A percentile compares a stretch with the other conserved stretches of the same genome.
phyloP scores from a whole-genome alignment of 1,140 invertebrate species.

The Lordiphosa collinella region DNA sequence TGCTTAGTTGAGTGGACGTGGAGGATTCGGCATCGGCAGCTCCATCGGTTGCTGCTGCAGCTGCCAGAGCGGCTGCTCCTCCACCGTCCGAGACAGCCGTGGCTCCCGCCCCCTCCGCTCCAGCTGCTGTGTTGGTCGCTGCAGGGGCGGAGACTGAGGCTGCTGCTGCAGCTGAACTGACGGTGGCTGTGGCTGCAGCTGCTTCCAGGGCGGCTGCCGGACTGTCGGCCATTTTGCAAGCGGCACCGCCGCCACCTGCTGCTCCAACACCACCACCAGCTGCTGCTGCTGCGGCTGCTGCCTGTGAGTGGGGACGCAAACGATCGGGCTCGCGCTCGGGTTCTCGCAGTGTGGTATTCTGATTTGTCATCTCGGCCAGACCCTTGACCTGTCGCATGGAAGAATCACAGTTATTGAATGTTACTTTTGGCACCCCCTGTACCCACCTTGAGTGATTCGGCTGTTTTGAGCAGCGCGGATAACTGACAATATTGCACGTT shows the following conservation, averaged over 20 bases:
- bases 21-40: slow-evolving; percentile 25
- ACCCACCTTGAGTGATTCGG: slow-evolving; percentile 91
- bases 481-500: slow-evolving; percentile 96
- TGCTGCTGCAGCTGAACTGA: slow-evolving; percentile 33
- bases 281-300: slow-evolving; percentile 37
- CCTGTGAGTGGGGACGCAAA: slow-evolving; percentile 73
- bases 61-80: slow-evolving; percentile 4
- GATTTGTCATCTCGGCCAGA: slow-evolving; percentile 93
- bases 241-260: slow-evolving; percentile 25
- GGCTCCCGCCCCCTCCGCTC: slow-evolving; percentile 23
- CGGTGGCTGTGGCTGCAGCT: slow-evolving; percentile 19
- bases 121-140: slow-evolving; percentile 23
- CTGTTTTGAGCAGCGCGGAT: slow-evolving; percentile 93
- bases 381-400: slow-evolving; percentile 85
- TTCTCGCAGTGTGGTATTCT: slow-evolving; percentile 82
- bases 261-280: slow-evolving; percentile 21
- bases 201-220: slow-evolving; percentile 46
- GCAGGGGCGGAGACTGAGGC: slow-evolving; percentile 20
- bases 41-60: slow-evolving; percentile 13
- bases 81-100: slow-evolving; percentile 2
- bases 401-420: too few relatives aligned
- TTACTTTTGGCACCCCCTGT: too few relatives aligned
- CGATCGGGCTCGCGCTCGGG: slow-evolving; percentile 79
- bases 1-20: background rate
- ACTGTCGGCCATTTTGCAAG: slow-evolving; percentile 50